Percentiles rank a stretch among this genome's conserved stretches.
These are phyloP conservation scores for Lordiphosa mommai DNA, from an alignment of 1,140 invertebrate genomes.

Conservation along the genomic window DNA sequence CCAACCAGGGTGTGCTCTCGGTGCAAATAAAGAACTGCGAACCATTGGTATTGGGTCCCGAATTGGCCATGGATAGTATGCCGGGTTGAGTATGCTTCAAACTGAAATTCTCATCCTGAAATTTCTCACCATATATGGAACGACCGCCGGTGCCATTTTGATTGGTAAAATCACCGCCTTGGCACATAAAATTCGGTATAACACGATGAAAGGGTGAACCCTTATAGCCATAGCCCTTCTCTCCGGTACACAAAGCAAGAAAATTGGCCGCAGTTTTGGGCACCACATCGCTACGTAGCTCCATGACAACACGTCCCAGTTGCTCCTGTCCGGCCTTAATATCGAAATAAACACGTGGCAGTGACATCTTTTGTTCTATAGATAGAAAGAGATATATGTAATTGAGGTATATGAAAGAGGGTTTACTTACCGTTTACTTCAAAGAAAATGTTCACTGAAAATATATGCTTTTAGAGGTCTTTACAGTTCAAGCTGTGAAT, in stretches of 20 bases:
- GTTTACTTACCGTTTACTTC: no score
- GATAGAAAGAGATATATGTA: no score
- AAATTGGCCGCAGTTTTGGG: background rate
- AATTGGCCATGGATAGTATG: background rate
- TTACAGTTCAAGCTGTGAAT: no score
- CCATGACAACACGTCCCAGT: background rate
- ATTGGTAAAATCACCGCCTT: background rate
- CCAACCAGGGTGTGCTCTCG: background rate
- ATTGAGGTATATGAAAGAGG: no score
- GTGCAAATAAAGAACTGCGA: conserved; percentile 1
- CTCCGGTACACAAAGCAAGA: background rate
- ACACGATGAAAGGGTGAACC: background rate
- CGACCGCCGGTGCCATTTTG: background rate
- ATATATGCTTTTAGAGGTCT: no score
- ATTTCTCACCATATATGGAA: background rate
- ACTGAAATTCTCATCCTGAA: background rate
- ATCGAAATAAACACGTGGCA: background rate
- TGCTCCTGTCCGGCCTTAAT: background rate
- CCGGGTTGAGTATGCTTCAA: background rate
- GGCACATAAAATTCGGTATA: conserved; percentile 1
- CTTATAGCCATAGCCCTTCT: background rate
- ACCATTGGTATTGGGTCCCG: background rate
- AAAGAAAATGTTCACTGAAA: no score
- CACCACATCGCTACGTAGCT: background rate
- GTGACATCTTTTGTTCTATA: no score